phyloP scores from a whole-genome alignment of 2,113 vertebrate genomes.

The Crotalus horridus region DNA sequence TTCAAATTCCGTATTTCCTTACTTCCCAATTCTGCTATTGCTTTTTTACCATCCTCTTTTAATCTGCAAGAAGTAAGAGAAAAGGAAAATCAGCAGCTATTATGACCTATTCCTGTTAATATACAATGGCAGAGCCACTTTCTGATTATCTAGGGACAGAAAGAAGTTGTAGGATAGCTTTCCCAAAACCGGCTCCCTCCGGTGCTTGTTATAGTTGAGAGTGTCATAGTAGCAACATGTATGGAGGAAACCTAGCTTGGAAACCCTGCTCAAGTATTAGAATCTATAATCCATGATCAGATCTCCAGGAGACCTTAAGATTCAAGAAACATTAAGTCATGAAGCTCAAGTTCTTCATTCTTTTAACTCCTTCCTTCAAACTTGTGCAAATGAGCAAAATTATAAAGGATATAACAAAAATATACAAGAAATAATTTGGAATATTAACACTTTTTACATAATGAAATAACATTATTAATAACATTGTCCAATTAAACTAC shows the following conservation, averaged over 20 bases:
- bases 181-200: background rate
- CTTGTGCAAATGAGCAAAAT: background rate
- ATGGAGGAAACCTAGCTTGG: background rate
- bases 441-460: background rate
- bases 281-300: background rate
- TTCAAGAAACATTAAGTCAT: background rate
- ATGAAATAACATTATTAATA: background rate
- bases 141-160: background rate
- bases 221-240: background rate
- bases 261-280: background rate
- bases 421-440: background rate
- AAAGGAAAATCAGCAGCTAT: background rate
- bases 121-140: background rate
- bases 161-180: background rate
- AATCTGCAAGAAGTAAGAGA: conserved; percentile 53
- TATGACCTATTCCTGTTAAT: background rate
- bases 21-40: conserved; percentile 69
- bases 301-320: background rate
- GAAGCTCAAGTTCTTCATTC: background rate
- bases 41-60: conserved; percentile 34
- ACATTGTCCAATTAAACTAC: background rate
- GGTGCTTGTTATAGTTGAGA: background rate
- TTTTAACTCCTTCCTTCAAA: background rate
- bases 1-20: conserved; percentile 65
- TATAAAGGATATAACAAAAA: background rate